Conservation (phyloP, 2,888 invertebrate species). For the Protodeltote pygarga region DNA sequence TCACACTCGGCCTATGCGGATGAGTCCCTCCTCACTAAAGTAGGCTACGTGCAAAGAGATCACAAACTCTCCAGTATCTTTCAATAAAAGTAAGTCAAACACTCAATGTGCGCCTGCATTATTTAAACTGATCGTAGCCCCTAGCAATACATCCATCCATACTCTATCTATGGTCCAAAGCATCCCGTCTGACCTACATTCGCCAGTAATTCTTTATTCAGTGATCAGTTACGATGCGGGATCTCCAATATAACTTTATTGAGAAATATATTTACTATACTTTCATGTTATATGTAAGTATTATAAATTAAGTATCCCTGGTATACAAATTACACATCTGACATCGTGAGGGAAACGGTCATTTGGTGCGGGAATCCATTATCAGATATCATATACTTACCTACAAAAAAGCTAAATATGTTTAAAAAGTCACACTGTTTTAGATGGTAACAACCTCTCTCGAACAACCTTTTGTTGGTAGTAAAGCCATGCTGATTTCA, state of each 20-base stretch:
- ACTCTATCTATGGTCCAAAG: constrained; percentile 10
- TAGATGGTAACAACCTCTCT: too few species aligned
- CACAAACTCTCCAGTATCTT: constrained; percentile 15
- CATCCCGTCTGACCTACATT: constrained; percentile 54
- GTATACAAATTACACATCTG: too few species aligned
- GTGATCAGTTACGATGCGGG: constrained; percentile 31
- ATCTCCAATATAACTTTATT: constrained; percentile 19
- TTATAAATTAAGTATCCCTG: too few species aligned
- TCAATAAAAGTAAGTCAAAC: constrained; percentile 31
- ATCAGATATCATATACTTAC: too few species aligned
- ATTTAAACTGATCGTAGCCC: constrained; percentile 38
- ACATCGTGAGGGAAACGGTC: too few species aligned
- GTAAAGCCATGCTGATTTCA: too few species aligned
- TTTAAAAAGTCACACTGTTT: too few species aligned
- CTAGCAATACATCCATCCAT: constrained; percentile 4
- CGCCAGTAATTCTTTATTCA: constrained; percentile 53
- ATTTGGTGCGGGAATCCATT: too few species aligned
- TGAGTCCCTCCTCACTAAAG: neutral
- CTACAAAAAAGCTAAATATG: too few species aligned
- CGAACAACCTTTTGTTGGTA: too few species aligned
- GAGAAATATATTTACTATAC: neutral
- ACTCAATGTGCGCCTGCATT: constrained; percentile 30
- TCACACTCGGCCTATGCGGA: too few species aligned
- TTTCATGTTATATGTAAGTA: neutral
- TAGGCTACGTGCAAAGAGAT: constrained; percentile 14